Base-by-base conservation (phyloP, 2,113 vertebrate species). In the Zosterops borbonicus region DNA sequence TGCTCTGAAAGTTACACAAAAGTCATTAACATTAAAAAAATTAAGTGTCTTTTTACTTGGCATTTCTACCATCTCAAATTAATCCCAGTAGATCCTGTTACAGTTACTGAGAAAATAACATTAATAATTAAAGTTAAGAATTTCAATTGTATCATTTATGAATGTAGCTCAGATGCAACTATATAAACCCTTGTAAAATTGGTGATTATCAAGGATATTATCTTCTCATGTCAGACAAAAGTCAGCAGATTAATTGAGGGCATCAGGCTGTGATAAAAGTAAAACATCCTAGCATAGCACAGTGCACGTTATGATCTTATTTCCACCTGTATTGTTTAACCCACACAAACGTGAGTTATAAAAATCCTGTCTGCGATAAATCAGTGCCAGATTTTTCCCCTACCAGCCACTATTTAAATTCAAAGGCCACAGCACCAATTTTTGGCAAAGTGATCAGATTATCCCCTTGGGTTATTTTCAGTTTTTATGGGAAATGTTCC, bases 21-120 rank as follows among this genome's bases (percentile, higher is more conserved):
- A 90, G 83, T 25, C 16, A 68, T 75, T 89, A 89, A 77, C 56
- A 81, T 78, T 90, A 63, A 53, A 89, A 93, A 92, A 91, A 86
- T 69, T 47, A 70, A 91, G 68, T 78, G 29, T n/a, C 25, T 87
- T 92, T 90, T 75, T 67, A 55, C 58, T 94, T 89, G 79, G 58
- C 79, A 71, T 92, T 94, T 90, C 56, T 60, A 50, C 29, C 41
- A 31, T 6, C 11, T 53, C 63, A 75, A 67, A 64, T 80, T 46
- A 94, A 82, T 82, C 87, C 63, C 60, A 47, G 42, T 49, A 84
- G 68, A 84, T 73, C 12, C 12, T 41, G 42, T 65, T 75, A 83
- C 56, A 88, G 9, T 63, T 92, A 88, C 46, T 1, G 20, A 55
- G n/a, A 93, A 89, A 95, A 84, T 91, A 82, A 44, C 35, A 86